Evolutionary conservation across 2,113 vertebrate genomes (phyloP).

Genomic region (Scartelaos histophorus): DNA sequence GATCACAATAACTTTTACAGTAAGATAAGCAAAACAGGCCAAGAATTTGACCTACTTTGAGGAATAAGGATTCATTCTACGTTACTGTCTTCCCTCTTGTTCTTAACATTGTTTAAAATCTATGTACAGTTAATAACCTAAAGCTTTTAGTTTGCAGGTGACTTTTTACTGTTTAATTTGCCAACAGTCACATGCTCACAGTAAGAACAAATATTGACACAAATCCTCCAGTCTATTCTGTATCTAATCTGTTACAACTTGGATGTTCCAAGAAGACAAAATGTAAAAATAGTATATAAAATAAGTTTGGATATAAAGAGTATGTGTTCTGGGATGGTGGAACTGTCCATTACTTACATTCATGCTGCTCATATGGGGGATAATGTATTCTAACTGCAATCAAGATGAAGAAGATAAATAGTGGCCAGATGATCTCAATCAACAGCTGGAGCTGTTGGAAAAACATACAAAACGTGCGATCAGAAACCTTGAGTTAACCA

Average conservation of each 20-base stretch:
- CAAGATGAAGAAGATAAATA: conserved; percentile 97
- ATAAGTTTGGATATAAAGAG: no score
- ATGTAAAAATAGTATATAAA: not conserved
- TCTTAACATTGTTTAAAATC: not conserved
- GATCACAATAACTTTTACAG: conserved; percentile 1
- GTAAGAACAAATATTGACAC: conserved; percentile 65
- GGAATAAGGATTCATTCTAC: not conserved
- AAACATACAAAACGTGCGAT: conserved; percentile 10
- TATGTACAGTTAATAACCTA: not conserved
- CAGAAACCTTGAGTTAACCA: conserved; percentile 9
- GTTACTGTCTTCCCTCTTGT: not conserved
- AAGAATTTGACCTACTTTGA: conserved; percentile 14
- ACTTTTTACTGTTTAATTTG: conserved; percentile 11
- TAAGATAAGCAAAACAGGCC: conserved; percentile 26
- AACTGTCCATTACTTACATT: conserved; percentile 86
- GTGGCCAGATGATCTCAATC: conserved; percentile 94
- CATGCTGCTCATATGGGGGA: conserved; percentile 95
- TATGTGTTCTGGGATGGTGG: not conserved
- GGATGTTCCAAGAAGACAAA: conserved; percentile 24
- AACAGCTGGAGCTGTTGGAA: conserved; percentile 87
- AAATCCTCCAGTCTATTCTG: conserved; percentile 9
- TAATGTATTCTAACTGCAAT: conserved; percentile 92
- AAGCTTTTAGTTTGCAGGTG: not conserved
- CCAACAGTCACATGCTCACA: conserved; percentile 24
- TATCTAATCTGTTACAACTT: conserved; percentile 8